These are phyloP conservation scores for Calameuta idolon DNA, from an alignment of 2,888 invertebrate species.

Conservation along the genomic window DNA sequence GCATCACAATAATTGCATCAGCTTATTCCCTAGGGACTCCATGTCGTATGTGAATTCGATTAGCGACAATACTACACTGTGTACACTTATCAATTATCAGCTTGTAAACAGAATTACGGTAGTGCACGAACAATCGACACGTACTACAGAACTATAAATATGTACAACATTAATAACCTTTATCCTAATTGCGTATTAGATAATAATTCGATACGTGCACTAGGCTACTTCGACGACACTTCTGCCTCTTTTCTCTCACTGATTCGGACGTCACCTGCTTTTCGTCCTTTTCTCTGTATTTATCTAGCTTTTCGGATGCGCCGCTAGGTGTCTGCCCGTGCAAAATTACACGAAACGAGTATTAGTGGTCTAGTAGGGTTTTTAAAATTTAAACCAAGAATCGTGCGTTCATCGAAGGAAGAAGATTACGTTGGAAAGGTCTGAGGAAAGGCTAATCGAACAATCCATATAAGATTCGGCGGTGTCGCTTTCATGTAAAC, in stretches of 20 bases:
- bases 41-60: slow-evolving; percentile 36
- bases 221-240: slow-evolving; percentile 15
- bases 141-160: slow-evolving; percentile 47
- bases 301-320: too few relatives aligned
- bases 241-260: too few relatives aligned
- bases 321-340: too few relatives aligned
- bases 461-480: neutral
- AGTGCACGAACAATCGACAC: slow-evolving; percentile 46
- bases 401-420: too few relatives aligned
- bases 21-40: slow-evolving; percentile 43
- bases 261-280: too few relatives aligned
- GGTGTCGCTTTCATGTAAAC: neutral
- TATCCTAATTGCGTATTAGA: slow-evolving; percentile 24
- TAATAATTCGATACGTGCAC: slow-evolving; percentile 23
- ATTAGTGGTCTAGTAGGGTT: too few relatives aligned
- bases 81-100: slow-evolving; percentile 48
- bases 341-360: too few relatives aligned
- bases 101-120: slow-evolving; percentile 41
- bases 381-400: too few relatives aligned
- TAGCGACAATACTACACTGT: slow-evolving; percentile 31
- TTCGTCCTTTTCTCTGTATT: too few relatives aligned
- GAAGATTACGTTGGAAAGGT: too few relatives aligned
- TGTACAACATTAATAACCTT: slow-evolving; percentile 50
- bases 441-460: too few relatives aligned
- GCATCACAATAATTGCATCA: slow-evolving; percentile 52